Conservation (phyloP, 2,797 vertebrate species). For the Rhincodon typus region DNA sequence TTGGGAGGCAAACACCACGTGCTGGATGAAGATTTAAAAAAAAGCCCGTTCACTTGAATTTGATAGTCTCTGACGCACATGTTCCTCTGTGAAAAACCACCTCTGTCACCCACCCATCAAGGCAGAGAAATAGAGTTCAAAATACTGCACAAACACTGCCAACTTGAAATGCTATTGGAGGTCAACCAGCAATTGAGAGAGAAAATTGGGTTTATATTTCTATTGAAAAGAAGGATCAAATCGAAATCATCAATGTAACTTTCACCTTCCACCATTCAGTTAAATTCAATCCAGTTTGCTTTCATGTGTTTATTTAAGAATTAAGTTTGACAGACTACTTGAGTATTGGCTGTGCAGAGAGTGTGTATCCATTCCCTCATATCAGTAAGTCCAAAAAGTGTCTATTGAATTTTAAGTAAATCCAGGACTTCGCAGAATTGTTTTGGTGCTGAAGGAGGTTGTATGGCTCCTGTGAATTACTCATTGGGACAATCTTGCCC, state of each 20-base stretch:
- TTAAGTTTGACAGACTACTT: background rate
- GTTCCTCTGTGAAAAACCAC: background rate
- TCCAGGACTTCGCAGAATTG: background rate
- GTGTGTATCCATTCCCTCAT: background rate
- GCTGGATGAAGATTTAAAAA: background rate
- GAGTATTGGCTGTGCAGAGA: background rate
- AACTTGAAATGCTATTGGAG: background rate
- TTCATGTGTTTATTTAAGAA: background rate
- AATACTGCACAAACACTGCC: background rate
- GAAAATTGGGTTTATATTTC: background rate
- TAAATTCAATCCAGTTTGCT: background rate
- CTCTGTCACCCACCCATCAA: background rate
- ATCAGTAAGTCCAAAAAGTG: background rate
- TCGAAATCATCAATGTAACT: background rate
- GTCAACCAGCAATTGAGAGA: background rate
- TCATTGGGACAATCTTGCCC: too few relatives aligned
- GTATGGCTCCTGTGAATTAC: too few relatives aligned
- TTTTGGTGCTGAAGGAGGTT: too few relatives aligned
- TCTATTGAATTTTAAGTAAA: background rate
- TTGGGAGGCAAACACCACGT: background rate
- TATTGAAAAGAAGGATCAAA: background rate
- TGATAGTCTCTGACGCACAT: background rate
- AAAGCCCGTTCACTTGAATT: background rate
- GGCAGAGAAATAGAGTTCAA: background rate
- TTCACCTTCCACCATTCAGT: background rate